Evolutionary conservation across 2,888 invertebrate genomes (phyloP).

Genomic region (Corbicula japonica): DNA sequence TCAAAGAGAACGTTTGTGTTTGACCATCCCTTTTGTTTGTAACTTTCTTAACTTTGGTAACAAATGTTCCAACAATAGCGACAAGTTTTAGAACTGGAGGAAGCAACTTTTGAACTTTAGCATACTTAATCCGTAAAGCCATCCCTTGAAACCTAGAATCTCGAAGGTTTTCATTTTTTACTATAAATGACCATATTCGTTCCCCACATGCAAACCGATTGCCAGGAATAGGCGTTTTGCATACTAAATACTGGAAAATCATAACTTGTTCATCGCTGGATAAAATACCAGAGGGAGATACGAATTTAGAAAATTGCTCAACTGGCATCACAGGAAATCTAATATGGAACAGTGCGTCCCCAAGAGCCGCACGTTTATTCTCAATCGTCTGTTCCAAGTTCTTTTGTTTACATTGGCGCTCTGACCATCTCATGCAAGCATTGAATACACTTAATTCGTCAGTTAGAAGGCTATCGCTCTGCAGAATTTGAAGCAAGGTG

Average conservation of each 20-base stretch:
- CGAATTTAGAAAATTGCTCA: slow-evolving; percentile 8
- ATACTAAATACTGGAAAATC: slow-evolving; percentile 3
- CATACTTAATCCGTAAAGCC: too few relatives aligned
- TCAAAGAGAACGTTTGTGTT: too few relatives aligned
- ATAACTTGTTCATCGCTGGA: neutral
- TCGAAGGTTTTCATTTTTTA: too few relatives aligned
- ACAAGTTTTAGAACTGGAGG: too few relatives aligned
- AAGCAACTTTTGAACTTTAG: too few relatives aligned
- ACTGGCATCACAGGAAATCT: slow-evolving; percentile 14
- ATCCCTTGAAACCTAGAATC: too few relatives aligned
- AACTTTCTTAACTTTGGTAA: too few relatives aligned
- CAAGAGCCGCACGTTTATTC: slow-evolving; percentile 1
- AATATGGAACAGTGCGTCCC: neutral
- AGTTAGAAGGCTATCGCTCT: neutral
- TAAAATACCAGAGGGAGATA: slow-evolving; percentile 13
- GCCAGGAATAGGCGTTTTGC: too few relatives aligned
- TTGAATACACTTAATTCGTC: slow-evolving; percentile 6
- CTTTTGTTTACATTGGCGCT: neutral
- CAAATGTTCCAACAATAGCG: too few relatives aligned
- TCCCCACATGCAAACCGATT: too few relatives aligned
- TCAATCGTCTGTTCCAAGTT: neutral
- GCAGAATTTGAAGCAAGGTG: slow-evolving; percentile 1
- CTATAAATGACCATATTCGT: too few relatives aligned
- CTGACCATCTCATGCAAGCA: slow-evolving; percentile 7
- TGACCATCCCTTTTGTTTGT: too few relatives aligned